Evolutionary conservation across 2,797 vertebrate genomes (phyloP).

Genomic region (Monodelphis domestica): DNA sequence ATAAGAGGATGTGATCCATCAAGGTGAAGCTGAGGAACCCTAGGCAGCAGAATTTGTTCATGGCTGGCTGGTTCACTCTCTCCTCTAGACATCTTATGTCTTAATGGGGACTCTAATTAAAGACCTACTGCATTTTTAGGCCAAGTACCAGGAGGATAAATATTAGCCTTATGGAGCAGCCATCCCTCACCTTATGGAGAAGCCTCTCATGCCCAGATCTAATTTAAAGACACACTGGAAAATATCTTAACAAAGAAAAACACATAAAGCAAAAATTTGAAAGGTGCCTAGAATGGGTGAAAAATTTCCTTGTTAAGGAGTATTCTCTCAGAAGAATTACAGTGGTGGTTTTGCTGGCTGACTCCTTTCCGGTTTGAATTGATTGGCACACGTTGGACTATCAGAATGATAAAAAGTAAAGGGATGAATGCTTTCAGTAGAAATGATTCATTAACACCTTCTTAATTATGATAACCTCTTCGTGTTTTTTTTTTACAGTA

Average conservation of each 20-base stretch:
- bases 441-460: constrained; percentile 60
- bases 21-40: constrained; percentile 1
- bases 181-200: neutral
- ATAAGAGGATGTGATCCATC: constrained; percentile 27
- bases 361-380: neutral
- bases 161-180: constrained; percentile 2
- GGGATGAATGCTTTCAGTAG: constrained; percentile 46
- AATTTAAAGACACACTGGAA: constrained; percentile 42
- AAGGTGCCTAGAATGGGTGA: neutral
- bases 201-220: neutral
- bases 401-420: constrained; percentile 30
- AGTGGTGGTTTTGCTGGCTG: neutral
- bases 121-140: neutral
- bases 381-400: constrained; percentile 33
- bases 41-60: constrained; percentile 16
- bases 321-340: neutral
- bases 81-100: constrained; percentile 15
- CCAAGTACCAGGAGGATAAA: constrained; percentile 6
- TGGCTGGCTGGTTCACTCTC: neutral
- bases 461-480: constrained; percentile 59
- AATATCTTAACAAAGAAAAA: constrained; percentile 13
- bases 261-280: neutral
- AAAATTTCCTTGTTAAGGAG: constrained; percentile 3
- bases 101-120: neutral
- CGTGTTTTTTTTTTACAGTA: constrained; percentile 29